Evolutionary conservation across 2,888 invertebrate genomes (phyloP).

Genomic region (Sphinx pinastri): DNA sequence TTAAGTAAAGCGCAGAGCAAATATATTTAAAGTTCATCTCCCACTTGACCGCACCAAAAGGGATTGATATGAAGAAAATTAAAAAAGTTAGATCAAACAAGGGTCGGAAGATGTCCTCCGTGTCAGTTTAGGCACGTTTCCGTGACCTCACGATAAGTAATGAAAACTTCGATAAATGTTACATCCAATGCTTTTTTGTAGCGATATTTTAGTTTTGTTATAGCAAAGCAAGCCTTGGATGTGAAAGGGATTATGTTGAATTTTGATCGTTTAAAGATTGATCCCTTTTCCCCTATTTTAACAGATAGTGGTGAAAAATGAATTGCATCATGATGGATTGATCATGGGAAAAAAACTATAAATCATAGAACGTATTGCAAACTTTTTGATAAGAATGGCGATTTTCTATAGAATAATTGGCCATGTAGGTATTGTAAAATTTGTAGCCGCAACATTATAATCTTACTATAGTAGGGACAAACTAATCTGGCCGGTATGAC

Average conservation of each 20-base stretch:
- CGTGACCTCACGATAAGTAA: no score
- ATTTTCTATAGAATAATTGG: no score
- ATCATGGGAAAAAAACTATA: neutral
- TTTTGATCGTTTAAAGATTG: neutral
- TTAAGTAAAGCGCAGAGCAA: constrained; percentile 42
- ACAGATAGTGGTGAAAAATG: constrained; percentile 14
- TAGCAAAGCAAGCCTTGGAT: constrained; percentile 7
- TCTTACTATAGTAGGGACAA: no score
- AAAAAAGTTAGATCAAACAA: constrained; percentile 69
- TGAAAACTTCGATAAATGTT: neutral
- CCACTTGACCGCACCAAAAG: constrained; percentile 58
- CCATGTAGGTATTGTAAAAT: no score
- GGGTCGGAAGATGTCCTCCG: constrained; percentile 49
- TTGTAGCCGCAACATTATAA: no score
- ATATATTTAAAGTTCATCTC: constrained; percentile 56
- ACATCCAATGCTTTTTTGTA: neutral
- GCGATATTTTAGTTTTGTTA: neutral
- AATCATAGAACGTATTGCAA: neutral
- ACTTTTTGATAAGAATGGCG: neutral
- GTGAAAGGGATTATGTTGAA: neutral
- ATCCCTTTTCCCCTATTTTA: neutral
- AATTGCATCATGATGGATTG: neutral
- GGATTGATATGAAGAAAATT: constrained; percentile 65
- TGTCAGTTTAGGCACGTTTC: constrained; percentile 38
- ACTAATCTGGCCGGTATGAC: no score